These are phyloP conservation scores for Cisticola juncidis DNA, from an alignment of 2,113 vertebrate species.

Conservation along the genomic window DNA sequence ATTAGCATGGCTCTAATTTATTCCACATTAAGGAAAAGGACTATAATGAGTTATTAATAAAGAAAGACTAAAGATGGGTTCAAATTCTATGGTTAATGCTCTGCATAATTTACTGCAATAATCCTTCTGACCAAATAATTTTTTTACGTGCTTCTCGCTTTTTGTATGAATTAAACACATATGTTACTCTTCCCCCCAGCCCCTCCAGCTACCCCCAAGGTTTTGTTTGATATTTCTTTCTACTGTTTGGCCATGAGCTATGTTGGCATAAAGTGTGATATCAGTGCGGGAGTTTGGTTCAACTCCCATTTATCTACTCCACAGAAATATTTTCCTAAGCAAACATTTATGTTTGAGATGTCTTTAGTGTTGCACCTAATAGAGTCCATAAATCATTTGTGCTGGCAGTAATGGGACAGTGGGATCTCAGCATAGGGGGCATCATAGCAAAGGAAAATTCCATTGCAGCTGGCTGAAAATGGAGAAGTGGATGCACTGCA, in stretches of 20 bases:
- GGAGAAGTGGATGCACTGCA: neutral
- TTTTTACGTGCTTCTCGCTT: neutral
- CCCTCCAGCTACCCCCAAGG: neutral
- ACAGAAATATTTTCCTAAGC: neutral
- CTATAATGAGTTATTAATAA: slow-evolving; percentile 62
- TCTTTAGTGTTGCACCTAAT: slow-evolving; percentile 10
- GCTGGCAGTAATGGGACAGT: slow-evolving; percentile 1
- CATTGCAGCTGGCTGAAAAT: neutral
- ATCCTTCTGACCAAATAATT: slow-evolving; percentile 8
- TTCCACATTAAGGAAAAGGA: slow-evolving; percentile 28
- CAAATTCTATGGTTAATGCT: slow-evolving; percentile 39
- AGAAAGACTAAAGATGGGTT: slow-evolving; percentile 38
- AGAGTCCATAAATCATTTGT: slow-evolving; percentile 37
- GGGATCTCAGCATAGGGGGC: neutral
- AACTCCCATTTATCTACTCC: neutral
- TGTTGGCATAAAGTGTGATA: neutral
- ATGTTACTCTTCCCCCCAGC: neutral
- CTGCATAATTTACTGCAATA: slow-evolving; percentile 35
- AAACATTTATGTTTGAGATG: slow-evolving; percentile 23
- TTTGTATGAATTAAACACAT: neutral
- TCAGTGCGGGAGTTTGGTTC: neutral
- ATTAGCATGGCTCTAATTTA: slow-evolving; percentile 51
- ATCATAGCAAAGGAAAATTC: slow-evolving; percentile 8
- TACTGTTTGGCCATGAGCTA: neutral
- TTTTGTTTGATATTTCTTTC: neutral